These are phyloP conservation scores for Phortica okadai DNA, from an alignment of 2,888 invertebrate genomes.

Conservation along the genomic window DNA sequence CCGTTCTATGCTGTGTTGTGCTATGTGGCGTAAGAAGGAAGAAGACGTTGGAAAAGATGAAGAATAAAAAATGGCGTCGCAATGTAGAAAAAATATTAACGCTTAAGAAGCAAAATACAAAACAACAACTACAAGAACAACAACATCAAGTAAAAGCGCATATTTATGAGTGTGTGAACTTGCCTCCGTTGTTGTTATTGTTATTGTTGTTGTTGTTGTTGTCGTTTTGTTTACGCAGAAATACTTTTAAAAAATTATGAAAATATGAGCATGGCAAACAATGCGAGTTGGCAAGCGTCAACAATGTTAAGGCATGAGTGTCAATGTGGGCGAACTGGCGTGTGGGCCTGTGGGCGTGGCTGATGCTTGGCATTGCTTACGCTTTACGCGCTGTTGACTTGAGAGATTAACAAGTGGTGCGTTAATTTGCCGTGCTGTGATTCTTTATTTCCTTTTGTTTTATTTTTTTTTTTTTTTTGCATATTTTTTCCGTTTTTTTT, in stretches of 20 bases:
- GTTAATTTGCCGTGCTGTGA: slow-evolving; percentile 31
- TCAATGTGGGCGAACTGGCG: not conserved
- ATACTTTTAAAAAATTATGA: slow-evolving; percentile 29
- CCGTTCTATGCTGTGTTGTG: not conserved
- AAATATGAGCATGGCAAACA: slow-evolving; percentile 14
- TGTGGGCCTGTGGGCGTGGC: not conserved
- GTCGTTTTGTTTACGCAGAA: slow-evolving; percentile 19
- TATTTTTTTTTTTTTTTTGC: not conserved
- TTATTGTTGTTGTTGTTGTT: not conserved
- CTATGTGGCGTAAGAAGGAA: not conserved
- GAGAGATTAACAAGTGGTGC: slow-evolving; percentile 32
- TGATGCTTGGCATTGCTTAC: not conserved
- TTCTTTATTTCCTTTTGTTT: not conserved
- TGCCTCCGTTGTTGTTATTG: not conserved
- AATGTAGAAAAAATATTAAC: not conserved
- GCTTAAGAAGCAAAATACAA: not conserved
- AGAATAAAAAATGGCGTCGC: not conserved
- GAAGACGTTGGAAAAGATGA: not conserved
- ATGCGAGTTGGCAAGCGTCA: not conserved
- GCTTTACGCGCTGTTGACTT: slow-evolving; percentile 34
- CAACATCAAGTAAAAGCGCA: not conserved
- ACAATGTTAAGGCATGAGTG: not conserved
- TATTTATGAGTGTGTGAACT: slow-evolving; percentile 10
- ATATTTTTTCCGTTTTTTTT: not conserved
- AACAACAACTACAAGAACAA: not conserved